phyloP scores from a whole-genome alignment of 1,140 invertebrate genomes.

The Tetramorium simillimum region DNA sequence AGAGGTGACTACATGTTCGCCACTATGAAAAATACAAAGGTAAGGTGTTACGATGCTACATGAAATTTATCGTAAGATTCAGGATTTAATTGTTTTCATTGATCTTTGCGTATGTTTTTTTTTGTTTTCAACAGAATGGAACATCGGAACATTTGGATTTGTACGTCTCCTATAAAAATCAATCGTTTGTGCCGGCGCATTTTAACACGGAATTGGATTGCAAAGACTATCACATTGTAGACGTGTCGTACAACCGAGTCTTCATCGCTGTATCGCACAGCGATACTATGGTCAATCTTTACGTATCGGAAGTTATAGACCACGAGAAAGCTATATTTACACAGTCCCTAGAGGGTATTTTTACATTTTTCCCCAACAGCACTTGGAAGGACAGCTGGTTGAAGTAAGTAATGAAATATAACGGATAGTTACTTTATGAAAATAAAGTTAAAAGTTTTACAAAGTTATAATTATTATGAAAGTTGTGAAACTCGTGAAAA shows the following conservation, averaged over 20 bases:
- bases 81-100: slow-evolving; percentile 9
- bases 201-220: slow-evolving; percentile 90
- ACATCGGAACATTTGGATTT: slow-evolving; percentile 87
- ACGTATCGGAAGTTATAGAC: slow-evolving; percentile 89
- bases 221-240: slow-evolving; percentile 92
- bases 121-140: slow-evolving; percentile 29
- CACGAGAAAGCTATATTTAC: slow-evolving; percentile 88
- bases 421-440: not conserved
- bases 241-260: slow-evolving; percentile 92
- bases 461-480: not conserved
- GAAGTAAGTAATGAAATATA: slow-evolving; percentile 87
- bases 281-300: slow-evolving; percentile 91
- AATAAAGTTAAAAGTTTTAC: not conserved
- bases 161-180: slow-evolving; percentile 91
- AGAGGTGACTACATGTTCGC: slow-evolving; percentile 95
- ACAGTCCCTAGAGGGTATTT: slow-evolving; percentile 92
- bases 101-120: not conserved
- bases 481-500: not conserved
- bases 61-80: not conserved
- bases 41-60: not conserved
- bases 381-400: slow-evolving; percentile 94
- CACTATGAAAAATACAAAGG: slow-evolving; percentile 85
- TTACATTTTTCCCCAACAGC: slow-evolving; percentile 93
- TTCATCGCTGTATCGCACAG: slow-evolving; percentile 94
- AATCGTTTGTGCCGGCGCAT: slow-evolving; percentile 89